Base-by-base conservation (phyloP, 2,797 vertebrate species). In the Acipenser ruthenus region DNA sequence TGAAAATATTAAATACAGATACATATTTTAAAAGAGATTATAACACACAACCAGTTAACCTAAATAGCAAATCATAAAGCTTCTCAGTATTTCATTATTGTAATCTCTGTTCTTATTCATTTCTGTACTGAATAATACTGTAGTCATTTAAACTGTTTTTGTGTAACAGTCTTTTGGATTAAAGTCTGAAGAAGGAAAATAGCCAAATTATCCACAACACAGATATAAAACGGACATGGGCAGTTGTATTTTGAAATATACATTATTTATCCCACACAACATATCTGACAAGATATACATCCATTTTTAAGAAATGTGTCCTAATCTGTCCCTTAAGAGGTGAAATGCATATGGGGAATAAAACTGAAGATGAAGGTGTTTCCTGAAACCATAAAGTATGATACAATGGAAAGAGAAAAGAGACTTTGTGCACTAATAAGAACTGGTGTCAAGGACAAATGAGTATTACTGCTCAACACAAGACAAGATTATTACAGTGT, bases 381-480 rank as follows among this genome's bases (percentile, higher is more conserved):
- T 55, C 62, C 8, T 51, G 52, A 64, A 70, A 64, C 66, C 61
- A 70, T 64, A 51, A 52, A 37, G 37, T 67, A 8, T 23, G 23
- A 2, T 37, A 37, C 23, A 37, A 47, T 50, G 9, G 62, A 49
- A 60, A 65, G 9, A 52, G 50, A 10, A 53, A 64, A 37, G 23
- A 62, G 12, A 67, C 62, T n/a, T 60, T 49, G 51, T 61, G 66
- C 56, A 64, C 13, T 11, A 62, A 63, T 56, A 67, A 67, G 63
- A 37, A 62, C 65, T 62, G 61, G 62, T 67, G 65, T 60, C 62
- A 67, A 65, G 50, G 49, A 67, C 58, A 71, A 65, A 70, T 61
- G 58, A 61, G 23, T 53, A 55, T 61, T 63, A 62, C n/a, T 18
- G 63, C 62, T 64, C 65, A 66, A 70, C 53, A 67, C 65, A 67